Evolutionary conservation across 2,113 vertebrate genomes (phyloP), one percentile per base, ranked within the genome.

Genomic region (Scomber colias): DNA sequence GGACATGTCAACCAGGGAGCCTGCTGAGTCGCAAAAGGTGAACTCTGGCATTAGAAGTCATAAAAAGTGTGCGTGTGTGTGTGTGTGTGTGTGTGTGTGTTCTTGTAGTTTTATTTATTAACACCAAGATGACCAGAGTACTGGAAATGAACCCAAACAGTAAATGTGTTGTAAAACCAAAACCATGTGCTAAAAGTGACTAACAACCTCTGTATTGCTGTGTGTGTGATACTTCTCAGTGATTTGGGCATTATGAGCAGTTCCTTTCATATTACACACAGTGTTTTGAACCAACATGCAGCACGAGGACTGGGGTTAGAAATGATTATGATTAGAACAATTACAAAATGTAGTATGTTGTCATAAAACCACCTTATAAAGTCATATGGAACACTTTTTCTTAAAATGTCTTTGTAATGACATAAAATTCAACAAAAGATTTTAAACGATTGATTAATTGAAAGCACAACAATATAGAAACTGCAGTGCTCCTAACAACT

Each of bases 1-100:
- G 55, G 90, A 88, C 35, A 84, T 63, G 46, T 96, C 95, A 46
- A 45, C 77, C 35, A 89, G 79, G 50, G 89, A 91, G 61, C 92
- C 97, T 97, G 82, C 54, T 62, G 61, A 57, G 11, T 17, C 27
- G 71, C 30, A 72, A 40, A 54, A 15, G 66, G 11, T 5, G 4
- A 1, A 1, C 53, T 74, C 30, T 5, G n/a, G 27, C 19, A 15
- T 50, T 35, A 46, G 3, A 56, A 7, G 40, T 51, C 13, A 44
- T 9, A 55, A 27, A 27, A 27, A 27, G 24, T 27, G 24, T 27
- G 24, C 21, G 21, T 27, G 24, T 27, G 24, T 27, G 2, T 27
- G 24, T 3, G 24, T 27, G 24, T 27, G 24, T 0, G 16, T 30
- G 15, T 68, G 11, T 51, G 10, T 49, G 35, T 77, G 14, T 45